Percentiles rank a stretch among this genome's conserved stretches.
These are phyloP conservation scores for Cryptus armator DNA, from an alignment of 2,888 invertebrate species.

Conservation along the genomic window DNA sequence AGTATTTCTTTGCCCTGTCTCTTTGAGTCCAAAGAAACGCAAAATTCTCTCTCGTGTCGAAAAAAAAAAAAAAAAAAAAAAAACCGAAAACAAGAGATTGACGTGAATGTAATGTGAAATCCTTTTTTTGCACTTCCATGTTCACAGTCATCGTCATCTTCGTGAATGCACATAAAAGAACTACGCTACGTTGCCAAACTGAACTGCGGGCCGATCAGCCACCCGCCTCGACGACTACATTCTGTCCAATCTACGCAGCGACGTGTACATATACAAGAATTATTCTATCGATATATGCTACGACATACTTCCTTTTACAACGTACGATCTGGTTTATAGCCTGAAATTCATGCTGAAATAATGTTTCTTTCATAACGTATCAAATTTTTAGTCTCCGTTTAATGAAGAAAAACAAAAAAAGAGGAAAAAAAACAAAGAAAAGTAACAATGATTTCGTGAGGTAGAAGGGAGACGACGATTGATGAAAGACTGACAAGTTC, in stretches of 20 bases:
- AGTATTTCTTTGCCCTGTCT: conserved; percentile 42
- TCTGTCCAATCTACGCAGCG: conserved; percentile 84
- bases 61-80: conserved; percentile 32
- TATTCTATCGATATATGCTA: conserved; percentile 72
- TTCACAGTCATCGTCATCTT: conserved; percentile 85
- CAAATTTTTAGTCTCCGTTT: conserved; percentile 27
- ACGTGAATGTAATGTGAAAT: conserved; percentile 77
- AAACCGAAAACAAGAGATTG: conserved; percentile 67
- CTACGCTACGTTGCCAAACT: conserved; percentile 84
- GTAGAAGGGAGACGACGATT: conserved; percentile 31
- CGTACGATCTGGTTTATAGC: conserved; percentile 66
- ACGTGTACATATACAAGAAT: conserved; percentile 81
- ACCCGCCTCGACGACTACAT: conserved; percentile 83
- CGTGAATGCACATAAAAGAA: conserved; percentile 84
- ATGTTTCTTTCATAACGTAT: conserved; percentile 40
- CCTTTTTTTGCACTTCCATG: conserved; percentile 83
- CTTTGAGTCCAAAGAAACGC: conserved; percentile 59
- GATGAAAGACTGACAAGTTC: conserved; percentile 60
- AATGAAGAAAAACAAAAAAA: not conserved
- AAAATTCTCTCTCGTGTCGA: conserved; percentile 59
- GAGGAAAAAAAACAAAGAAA: not conserved
- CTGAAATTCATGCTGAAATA: conserved; percentile 58
- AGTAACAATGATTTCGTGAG: conserved; percentile 27
- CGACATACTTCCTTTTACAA: conserved; percentile 71
- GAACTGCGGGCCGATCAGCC: conserved; percentile 83